phyloP scores from a whole-genome alignment of 2,113 vertebrate genomes.

The Nematolebias whitei region DNA sequence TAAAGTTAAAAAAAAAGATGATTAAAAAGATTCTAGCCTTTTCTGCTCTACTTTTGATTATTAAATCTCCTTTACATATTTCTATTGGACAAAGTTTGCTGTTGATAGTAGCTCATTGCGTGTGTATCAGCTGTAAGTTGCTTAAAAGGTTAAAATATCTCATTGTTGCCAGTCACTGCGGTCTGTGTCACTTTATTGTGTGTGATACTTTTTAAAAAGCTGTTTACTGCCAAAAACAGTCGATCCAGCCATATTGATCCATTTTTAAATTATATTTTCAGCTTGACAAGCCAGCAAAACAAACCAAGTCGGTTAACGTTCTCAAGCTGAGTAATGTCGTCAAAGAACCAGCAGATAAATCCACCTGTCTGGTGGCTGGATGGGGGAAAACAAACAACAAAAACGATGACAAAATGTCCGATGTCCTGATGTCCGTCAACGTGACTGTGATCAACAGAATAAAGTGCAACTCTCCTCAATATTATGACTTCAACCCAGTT shows the following conservation, averaged over 20 bases:
- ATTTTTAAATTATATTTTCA: constrained; percentile 12
- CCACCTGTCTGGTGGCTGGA: constrained; percentile 68
- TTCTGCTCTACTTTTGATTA: too few relatives aligned
- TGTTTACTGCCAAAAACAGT: too few relatives aligned
- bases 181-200: too few relatives aligned
- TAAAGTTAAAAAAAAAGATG: neutral
- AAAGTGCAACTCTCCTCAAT: constrained; percentile 62
- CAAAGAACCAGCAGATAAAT: constrained; percentile 1
- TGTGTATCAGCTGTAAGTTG: too few relatives aligned
- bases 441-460: constrained; percentile 64
- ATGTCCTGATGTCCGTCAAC: constrained; percentile 61
- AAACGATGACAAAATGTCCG: constrained; percentile 4
- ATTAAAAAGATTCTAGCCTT: too few relatives aligned
- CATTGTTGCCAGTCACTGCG: too few relatives aligned
- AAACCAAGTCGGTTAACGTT: constrained; percentile 39
- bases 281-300: constrained; percentile 51
- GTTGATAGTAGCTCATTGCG: too few relatives aligned
- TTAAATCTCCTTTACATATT: too few relatives aligned
- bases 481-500: constrained; percentile 40
- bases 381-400: constrained; percentile 52
- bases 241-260: neutral
- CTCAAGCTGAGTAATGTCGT: neutral
- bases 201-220: too few relatives aligned
- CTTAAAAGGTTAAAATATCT: too few relatives aligned
- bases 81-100: too few relatives aligned